Conservation (phyloP, 2,888 invertebrate genomes). For the Drosophila anomalata region DNA sequence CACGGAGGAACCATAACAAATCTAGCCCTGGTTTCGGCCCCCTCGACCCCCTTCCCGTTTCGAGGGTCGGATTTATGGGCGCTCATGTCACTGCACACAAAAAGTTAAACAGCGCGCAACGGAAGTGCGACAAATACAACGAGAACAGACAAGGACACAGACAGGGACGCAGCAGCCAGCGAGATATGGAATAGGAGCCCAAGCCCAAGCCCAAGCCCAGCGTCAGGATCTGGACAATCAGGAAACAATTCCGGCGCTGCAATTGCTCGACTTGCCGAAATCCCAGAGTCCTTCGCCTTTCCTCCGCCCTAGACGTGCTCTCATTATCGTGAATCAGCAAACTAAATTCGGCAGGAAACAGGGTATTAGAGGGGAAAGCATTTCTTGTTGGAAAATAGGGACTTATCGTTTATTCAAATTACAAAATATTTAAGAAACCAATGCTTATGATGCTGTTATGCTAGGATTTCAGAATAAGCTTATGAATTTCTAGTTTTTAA, state of each 20-base stretch:
- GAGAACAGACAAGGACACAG: constrained; percentile 9
- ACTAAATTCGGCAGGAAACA: constrained; percentile 47
- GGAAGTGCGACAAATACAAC: constrained; percentile 67
- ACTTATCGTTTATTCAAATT: not conserved
- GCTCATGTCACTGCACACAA: constrained; percentile 77
- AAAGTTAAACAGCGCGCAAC: constrained; percentile 79
- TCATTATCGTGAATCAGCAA: constrained; percentile 67
- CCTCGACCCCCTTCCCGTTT: constrained; percentile 14
- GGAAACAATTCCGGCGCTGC: constrained; percentile 64
- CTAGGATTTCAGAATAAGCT: too few relatives aligned
- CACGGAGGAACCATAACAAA: constrained; percentile 58
- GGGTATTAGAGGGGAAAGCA: constrained; percentile 5
- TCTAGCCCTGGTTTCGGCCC: constrained; percentile 59
- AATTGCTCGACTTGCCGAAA: constrained; percentile 54
- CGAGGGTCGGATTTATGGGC: constrained; percentile 68
- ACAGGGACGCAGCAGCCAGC: constrained; percentile 33
- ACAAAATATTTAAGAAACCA: not conserved
- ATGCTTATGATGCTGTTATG: too few relatives aligned
- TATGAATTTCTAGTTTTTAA: too few relatives aligned
- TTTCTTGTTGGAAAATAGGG: not conserved
- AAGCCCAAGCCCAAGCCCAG: constrained; percentile 1
- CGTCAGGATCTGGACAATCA: constrained; percentile 58
- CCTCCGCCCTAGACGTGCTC: constrained; percentile 24
- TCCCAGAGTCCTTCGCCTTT: constrained; percentile 51
- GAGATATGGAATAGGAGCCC: constrained; percentile 12